Evolutionary conservation across 2,113 vertebrate species (phyloP).

Genomic region (Morone saxatilis): DNA sequence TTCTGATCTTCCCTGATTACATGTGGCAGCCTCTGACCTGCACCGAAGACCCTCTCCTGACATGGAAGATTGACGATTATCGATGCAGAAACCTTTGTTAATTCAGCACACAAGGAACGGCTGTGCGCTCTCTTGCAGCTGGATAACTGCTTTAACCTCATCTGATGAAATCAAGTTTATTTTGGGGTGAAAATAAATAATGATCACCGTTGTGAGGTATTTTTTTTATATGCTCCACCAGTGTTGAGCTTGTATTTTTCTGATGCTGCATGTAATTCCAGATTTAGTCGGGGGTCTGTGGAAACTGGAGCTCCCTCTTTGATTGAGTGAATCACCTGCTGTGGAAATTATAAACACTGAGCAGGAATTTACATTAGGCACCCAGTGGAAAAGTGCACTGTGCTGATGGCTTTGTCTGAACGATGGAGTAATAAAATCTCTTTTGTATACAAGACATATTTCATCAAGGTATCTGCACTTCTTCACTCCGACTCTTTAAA

Average conservation of each 20-base stretch:
- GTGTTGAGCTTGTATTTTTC: conserved; percentile 17
- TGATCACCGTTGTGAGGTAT: neutral
- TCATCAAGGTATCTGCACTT: conserved; percentile 81
- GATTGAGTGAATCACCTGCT: conserved; percentile 82
- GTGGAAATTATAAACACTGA: conserved; percentile 81
- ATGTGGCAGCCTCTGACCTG: conserved; percentile 85
- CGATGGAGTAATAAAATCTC: conserved; percentile 81
- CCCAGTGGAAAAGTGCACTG: conserved; percentile 70
- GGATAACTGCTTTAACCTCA: conserved; percentile 71
- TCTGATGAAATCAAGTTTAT: conserved; percentile 49
- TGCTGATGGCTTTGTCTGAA: conserved; percentile 69
- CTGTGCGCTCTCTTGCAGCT: conserved; percentile 62
- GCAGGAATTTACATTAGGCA: conserved; percentile 82
- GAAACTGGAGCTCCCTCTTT: conserved; percentile 62
- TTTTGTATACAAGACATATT: conserved; percentile 75
- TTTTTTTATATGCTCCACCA: conserved; percentile 15
- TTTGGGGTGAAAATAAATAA: conserved; percentile 32
- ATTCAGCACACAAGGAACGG: conserved; percentile 73
- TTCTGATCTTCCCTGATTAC: conserved; percentile 85
- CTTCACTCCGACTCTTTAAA: conserved; percentile 82
- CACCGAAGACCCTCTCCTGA: conserved; percentile 76
- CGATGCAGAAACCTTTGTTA: conserved; percentile 84
- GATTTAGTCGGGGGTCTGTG: conserved; percentile 49
- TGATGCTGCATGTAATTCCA: conserved; percentile 51
- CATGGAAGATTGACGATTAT: conserved; percentile 84